phyloP scores from a whole-genome alignment of 2,888 invertebrate genomes.

The Rapana venosa region DNA sequence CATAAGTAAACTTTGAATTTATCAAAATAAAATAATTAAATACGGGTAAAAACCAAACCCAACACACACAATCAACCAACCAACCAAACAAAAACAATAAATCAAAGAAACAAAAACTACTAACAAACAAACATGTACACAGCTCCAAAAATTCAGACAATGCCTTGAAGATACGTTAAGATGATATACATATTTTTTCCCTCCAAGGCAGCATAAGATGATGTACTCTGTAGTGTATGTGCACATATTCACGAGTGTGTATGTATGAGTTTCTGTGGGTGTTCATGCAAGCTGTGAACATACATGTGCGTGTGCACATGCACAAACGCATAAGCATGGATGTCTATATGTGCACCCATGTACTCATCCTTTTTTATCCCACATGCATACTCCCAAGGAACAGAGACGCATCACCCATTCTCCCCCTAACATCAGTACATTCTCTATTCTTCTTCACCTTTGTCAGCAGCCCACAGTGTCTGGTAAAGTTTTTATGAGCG shows the following conservation, averaged over 20 bases:
- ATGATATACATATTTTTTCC: background rate
- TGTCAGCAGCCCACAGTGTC: constrained; percentile 18
- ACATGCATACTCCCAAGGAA: background rate
- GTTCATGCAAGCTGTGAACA: background rate
- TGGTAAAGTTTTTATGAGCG: background rate
- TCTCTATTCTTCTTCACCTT: background rate
- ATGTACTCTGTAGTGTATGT: background rate
- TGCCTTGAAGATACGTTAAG: background rate
- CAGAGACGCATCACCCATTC: background rate
- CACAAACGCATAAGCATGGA: background rate
- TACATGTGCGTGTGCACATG: background rate
- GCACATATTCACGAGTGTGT: background rate
- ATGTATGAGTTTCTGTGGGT: background rate
- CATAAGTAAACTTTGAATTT: too few species aligned
- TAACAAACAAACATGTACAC: background rate
- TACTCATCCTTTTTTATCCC: background rate
- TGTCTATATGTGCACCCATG: background rate
- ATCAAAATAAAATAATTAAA: too few species aligned
- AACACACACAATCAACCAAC: too few species aligned
- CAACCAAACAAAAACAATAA: too few species aligned
- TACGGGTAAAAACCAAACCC: too few species aligned
- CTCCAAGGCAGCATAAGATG: constrained; percentile 8
- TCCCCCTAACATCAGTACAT: background rate
- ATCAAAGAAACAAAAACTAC: too few species aligned
- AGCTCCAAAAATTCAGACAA: background rate